These are phyloP conservation scores for Porites divaricata DNA, from an alignment of 92 coral and sea anemone genomes.

Conservation along the genomic window DNA sequence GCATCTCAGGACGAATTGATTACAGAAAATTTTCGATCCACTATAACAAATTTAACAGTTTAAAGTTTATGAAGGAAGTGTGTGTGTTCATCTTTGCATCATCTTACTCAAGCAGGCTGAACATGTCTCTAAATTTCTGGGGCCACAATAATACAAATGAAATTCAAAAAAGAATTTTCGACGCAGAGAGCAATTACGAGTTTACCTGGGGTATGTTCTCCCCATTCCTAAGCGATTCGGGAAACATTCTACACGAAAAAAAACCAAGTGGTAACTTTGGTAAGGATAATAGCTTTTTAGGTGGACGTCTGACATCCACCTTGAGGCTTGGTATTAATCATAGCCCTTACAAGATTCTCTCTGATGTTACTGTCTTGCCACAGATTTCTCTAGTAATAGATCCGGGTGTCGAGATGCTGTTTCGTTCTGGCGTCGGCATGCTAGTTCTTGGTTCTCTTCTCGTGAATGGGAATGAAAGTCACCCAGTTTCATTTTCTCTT, in stretches of 20 bases:
- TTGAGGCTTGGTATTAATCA: neutral
- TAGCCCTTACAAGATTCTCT: constrained; percentile 41
- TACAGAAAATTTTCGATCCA: neutral
- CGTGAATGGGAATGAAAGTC: constrained; percentile 34
- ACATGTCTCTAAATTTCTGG: constrained; percentile 28
- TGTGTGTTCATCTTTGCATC: constrained; percentile 16
- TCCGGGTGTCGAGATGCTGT: constrained; percentile 56
- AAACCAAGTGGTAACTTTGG: neutral
- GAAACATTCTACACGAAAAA: neutral
- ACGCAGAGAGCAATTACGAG: constrained; percentile 28
- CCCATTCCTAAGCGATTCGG: constrained; percentile 10
- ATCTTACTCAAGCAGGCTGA: constrained; percentile 3
- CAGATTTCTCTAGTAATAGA: constrained; percentile 37
- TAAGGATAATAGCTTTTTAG: neutral
- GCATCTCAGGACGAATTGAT: constrained; percentile 20
- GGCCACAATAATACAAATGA: constrained; percentile 3
- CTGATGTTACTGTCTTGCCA: constrained; percentile 45
- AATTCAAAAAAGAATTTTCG: constrained; percentile 14
- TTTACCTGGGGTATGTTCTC: neutral
- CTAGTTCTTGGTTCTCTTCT: constrained; percentile 48
- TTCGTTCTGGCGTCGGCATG: constrained; percentile 39
- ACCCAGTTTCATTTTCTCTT: constrained; percentile 16
- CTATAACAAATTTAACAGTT: constrained; percentile 30
- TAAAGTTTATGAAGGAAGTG: constrained; percentile 16
- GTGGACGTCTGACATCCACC: constrained; percentile 19